Base-by-base conservation (phyloP, 2,888 invertebrate species). In the Baronia brevicornis region DNA sequence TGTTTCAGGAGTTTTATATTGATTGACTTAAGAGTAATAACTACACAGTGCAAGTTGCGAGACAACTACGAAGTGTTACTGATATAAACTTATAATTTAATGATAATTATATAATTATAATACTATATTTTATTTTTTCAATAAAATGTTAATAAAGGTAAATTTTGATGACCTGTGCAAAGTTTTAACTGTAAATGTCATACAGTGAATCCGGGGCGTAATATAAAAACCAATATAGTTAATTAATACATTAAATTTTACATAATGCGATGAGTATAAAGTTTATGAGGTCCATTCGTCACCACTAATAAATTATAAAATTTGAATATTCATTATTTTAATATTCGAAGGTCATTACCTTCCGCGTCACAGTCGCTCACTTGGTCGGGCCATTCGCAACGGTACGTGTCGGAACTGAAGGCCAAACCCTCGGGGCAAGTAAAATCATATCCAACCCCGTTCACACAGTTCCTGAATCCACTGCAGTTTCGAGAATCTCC, bases 331-430 rank as follows among this genome's bases (percentile, higher is more conserved):
- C 4, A 11, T 14, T 3, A 33, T 28, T 28, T 18, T 13, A 6
- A 9, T 9, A 22, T 22, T 22, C 22, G 4, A 23, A 23, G n/a
- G 29, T 38, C 30, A 6, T 45, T 69, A 91, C 93, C 89, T 87
- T 93, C 94, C 28, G 91, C 91, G 59, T 95, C 91, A 52, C 94
- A 95, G 34, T 90, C 90, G 2, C 87, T 66, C 0, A 94, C 94
- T 66, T 91, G 88, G 74, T 95, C 95, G 2, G 95, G 93, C 94
- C 94, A 95, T 41, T 95, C 94, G 63, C 95, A 95, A 30, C 90
- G 87, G 60, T 93, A 92, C 5, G 85, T 87, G 5, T 87, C 87
- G 1, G 88, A 80, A 63, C 89, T 91, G 74, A 89, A 94, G 4
- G 94, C 94, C 29, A 95, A 79, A 10, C 95, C 95, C 53, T 92